Evolutionary conservation across 2,888 invertebrate species (phyloP).

Genomic region (Erynnis tages): DNA sequence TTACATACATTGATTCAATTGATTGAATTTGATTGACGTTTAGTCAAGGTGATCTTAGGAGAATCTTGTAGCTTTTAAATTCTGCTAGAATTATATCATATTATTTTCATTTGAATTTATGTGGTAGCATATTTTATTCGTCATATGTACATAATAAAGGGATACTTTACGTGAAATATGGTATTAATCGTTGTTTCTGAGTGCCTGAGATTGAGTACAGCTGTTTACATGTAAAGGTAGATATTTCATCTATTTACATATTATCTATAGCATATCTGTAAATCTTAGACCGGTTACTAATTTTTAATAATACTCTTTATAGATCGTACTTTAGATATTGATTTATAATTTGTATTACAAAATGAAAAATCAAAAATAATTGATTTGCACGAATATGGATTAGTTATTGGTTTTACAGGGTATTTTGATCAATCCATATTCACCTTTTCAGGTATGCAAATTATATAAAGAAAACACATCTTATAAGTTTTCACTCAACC

Average conservation of each 20-base stretch:
- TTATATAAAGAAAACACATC: no score
- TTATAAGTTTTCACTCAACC: no score
- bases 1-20: no score
- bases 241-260: slow-evolving; percentile 8
- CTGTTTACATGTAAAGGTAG: slow-evolving; percentile 72
- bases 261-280: no score
- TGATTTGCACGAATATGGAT: no score
- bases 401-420: no score
- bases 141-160: slow-evolving; percentile 31
- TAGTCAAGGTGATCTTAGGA: slow-evolving; percentile 14
- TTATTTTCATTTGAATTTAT: slow-evolving; percentile 12
- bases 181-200: slow-evolving; percentile 37
- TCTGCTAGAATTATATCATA: slow-evolving; percentile 17
- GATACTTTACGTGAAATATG: slow-evolving; percentile 53
- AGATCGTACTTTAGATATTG: no score
- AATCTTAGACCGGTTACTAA: neutral
- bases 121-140: slow-evolving; percentile 15
- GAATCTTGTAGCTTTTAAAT: slow-evolving; percentile 13
- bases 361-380: slow-evolving; percentile 46
- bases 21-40: neutral
- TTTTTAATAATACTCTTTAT: neutral
- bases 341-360: no score
- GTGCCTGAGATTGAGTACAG: slow-evolving; percentile 46
- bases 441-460: no score
- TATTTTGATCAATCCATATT: no score